These are phyloP conservation scores for Galerucella pusilla DNA, from an alignment of 2,888 invertebrate genomes.

Conservation along the genomic window DNA sequence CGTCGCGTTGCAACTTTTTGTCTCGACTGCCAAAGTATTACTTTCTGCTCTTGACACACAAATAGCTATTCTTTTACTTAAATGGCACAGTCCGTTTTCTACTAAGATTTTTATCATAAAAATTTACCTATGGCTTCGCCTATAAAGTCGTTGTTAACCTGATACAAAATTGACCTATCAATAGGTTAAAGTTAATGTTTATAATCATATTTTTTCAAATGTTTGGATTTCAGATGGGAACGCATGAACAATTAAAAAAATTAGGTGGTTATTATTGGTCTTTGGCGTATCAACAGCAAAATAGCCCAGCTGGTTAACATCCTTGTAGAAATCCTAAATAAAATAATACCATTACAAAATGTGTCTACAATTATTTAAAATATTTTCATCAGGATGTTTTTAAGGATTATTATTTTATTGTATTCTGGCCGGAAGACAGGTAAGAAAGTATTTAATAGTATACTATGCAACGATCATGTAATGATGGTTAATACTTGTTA, in stretches of 20 bases:
- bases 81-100: too few relatives aligned
- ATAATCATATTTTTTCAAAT: constrained; percentile 7
- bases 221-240: constrained; percentile 78
- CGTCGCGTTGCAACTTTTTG: too few relatives aligned
- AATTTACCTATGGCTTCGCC: too few relatives aligned
- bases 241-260: constrained; percentile 81
- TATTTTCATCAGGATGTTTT: background rate
- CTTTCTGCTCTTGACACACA: too few relatives aligned
- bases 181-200: background rate
- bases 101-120: too few relatives aligned
- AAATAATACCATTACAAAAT: background rate
- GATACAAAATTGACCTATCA: background rate
- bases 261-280: constrained; percentile 88
- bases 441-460: too few relatives aligned
- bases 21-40: too few relatives aligned
- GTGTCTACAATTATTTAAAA: background rate
- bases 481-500: too few relatives aligned
- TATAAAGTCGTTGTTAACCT: background rate
- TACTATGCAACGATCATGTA: too few relatives aligned
- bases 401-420: too few relatives aligned
- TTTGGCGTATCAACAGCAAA: constrained; percentile 78
- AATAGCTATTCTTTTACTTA: too few relatives aligned
- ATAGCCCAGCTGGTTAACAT: constrained; percentile 49
- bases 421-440: too few relatives aligned
- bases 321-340: background rate